A percentile compares a stretch with the other conserved stretches of the same genome.
Conservation (phyloP, 92 coral and sea anemone species). For the Paramuricea clavata region DNA sequence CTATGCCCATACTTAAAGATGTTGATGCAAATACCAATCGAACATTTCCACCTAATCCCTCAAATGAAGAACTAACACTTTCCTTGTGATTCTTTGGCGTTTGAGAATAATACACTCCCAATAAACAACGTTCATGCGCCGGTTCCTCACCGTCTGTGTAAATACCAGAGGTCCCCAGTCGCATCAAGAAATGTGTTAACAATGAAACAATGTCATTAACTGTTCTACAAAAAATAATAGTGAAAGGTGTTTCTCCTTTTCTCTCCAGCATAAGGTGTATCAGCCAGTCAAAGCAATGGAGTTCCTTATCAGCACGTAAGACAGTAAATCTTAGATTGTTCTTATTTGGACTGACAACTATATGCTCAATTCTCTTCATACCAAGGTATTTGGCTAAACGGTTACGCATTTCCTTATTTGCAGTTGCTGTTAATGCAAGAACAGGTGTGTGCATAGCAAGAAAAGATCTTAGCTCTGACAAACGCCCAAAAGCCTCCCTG, state of each 20-base stretch:
- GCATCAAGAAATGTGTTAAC: no score
- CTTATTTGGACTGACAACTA: not conserved
- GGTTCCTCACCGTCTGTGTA: not conserved
- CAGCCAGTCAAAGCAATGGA: not conserved
- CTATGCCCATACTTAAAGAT: not conserved
- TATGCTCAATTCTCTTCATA: not conserved
- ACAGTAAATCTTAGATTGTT: not conserved
- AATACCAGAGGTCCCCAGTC: no score
- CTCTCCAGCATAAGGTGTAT: not conserved
- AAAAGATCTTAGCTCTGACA: not conserved
- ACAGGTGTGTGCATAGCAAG: not conserved
- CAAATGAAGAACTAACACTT: not conserved
- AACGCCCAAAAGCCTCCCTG: not conserved
- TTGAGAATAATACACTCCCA: not conserved
- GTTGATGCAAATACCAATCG: not conserved
- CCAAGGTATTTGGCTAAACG: not conserved
- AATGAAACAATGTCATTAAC: not conserved
- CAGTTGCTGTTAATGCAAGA: not conserved
- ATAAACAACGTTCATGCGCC: not conserved
- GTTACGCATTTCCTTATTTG: not conserved
- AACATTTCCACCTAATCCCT: not conserved
- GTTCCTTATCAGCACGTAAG: not conserved
- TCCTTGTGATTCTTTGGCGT: not conserved
- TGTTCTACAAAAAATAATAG: not conserved
- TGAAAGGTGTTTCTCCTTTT: not conserved